Percentiles rank a stretch among this genome's conserved stretches.
phyloP scores from a whole-genome alignment of 2,797 vertebrate genomes.

The Emys orbicularis region DNA sequence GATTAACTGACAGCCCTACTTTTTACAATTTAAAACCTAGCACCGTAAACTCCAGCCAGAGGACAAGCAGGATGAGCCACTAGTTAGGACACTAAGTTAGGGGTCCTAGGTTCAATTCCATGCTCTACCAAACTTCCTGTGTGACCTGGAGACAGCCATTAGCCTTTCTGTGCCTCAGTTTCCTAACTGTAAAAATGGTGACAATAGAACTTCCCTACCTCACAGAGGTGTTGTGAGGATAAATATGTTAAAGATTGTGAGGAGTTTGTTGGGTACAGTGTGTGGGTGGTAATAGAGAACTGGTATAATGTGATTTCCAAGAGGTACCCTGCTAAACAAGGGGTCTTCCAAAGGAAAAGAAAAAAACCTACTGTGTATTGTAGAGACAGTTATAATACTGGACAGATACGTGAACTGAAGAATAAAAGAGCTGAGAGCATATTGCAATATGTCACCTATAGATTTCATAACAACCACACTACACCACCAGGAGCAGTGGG shows the following conservation, averaged over 20 bases:
- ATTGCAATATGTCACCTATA: not conserved
- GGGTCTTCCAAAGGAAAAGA: not conserved
- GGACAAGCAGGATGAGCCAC: too few species aligned
- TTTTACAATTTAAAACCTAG: not conserved
- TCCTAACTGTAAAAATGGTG: not conserved
- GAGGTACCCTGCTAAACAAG: not conserved
- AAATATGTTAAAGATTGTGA: not conserved
- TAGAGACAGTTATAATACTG: not conserved
- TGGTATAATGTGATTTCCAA: not conserved
- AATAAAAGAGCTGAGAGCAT: not conserved
- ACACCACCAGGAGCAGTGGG: not conserved
- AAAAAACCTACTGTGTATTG: fast-evolving
- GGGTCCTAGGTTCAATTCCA: too few species aligned
- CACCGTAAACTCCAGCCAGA: too few species aligned
- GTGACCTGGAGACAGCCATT: not conserved
- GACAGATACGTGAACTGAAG: not conserved
- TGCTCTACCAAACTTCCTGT: not conserved
- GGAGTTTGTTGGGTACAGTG: not conserved
- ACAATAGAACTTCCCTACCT: not conserved
- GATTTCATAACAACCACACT: not conserved
- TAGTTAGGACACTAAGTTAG: too few species aligned
- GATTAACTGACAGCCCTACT: too few species aligned
- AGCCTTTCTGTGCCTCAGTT: not conserved
- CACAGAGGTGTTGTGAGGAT: not conserved
- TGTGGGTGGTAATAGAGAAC: not conserved